Conservation (phyloP, 2,113 vertebrate species). For the Dromiciops gliroides region DNA sequence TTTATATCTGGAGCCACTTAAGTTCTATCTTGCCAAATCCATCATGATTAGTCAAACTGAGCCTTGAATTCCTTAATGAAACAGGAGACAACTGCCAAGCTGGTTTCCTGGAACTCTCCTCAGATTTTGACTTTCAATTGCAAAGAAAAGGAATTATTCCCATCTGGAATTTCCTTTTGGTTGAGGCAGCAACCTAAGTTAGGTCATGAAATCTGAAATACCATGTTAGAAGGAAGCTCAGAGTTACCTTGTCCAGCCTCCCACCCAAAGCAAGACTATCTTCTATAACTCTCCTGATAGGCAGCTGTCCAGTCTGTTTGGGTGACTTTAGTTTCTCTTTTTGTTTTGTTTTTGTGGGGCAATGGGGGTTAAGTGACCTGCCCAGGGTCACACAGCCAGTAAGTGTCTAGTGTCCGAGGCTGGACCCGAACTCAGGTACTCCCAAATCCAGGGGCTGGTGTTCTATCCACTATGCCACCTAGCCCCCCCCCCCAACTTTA, state of each 20-base stretch:
- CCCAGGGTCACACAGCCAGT: too few species aligned
- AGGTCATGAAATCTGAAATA: background rate
- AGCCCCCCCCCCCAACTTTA: too few species aligned
- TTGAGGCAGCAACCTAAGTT: background rate
- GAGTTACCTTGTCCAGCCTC: background rate
- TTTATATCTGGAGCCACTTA: background rate
- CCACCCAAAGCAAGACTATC: conserved; percentile 32
- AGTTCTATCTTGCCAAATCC: background rate
- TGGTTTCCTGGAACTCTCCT: conserved; percentile 12
- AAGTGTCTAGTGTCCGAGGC: too few species aligned
- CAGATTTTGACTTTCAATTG: background rate
- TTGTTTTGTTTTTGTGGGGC: too few species aligned
- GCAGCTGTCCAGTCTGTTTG: background rate
- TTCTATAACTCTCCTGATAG: background rate
- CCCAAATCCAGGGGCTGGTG: too few species aligned
- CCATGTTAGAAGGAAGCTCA: conserved; percentile 36
- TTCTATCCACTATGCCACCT: too few species aligned
- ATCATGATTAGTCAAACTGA: background rate
- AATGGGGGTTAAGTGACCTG: too few species aligned
- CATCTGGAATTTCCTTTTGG: conserved; percentile 33
- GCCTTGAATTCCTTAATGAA: background rate
- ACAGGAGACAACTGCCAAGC: background rate
- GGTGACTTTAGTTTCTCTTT: background rate
- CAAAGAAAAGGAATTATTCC: background rate
- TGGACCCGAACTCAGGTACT: too few species aligned